These are phyloP conservation scores for Enteromius thamalakanensis DNA, from an alignment of 2,797 vertebrate genomes.

Conservation along the genomic window DNA sequence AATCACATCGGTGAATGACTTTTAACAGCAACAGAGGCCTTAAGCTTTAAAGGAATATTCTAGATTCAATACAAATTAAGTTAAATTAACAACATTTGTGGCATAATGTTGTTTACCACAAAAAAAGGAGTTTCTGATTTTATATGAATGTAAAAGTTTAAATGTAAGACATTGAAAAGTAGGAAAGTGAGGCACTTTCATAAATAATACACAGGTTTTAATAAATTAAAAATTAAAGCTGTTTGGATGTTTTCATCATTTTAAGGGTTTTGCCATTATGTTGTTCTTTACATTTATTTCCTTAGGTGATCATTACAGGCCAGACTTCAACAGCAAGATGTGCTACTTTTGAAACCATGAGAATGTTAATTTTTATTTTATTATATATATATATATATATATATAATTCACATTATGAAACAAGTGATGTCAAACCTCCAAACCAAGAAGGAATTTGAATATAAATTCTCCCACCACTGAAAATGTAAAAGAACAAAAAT, in stretches of 20 bases:
- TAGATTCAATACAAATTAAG: not conserved
- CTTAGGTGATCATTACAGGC: no score
- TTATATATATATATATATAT: no score
- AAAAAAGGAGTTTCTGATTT: not conserved
- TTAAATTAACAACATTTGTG: not conserved
- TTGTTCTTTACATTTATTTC: not conserved
- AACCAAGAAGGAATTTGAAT: not conserved
- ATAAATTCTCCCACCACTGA: not conserved
- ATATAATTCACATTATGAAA: not conserved
- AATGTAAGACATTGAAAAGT: not conserved
- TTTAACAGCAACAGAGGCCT: slow-evolving; percentile 14
- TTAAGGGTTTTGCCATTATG: not conserved
- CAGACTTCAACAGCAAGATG: no score
- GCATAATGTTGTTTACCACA: not conserved
- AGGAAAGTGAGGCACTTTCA: not conserved
- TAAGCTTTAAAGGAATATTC: not conserved
- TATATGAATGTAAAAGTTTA: not conserved
- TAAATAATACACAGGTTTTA: not conserved
- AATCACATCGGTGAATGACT: not conserved
- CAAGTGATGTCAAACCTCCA: not conserved
- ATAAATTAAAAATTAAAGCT: not conserved
- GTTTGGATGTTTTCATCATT: not conserved
- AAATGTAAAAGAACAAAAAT: not conserved
- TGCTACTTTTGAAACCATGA: not conserved
- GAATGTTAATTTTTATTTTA: not conserved